Conservation (phyloP, 2,113 vertebrate genomes). For the Axis porcinus region DNA sequence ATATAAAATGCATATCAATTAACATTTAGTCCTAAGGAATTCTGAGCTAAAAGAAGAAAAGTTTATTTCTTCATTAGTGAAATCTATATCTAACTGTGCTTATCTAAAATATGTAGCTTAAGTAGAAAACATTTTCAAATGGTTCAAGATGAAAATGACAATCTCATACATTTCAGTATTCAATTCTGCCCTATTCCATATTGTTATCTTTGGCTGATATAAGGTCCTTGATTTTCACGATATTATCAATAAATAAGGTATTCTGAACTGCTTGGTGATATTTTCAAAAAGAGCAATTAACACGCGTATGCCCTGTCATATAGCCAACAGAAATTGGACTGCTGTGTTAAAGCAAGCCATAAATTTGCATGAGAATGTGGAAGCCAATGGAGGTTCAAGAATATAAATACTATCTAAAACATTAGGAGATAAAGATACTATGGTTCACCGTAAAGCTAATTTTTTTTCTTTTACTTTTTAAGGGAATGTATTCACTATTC, state of each 20-base stretch:
- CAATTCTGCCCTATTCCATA: constrained; percentile 23
- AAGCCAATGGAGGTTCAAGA: neutral
- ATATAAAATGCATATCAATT: constrained; percentile 55
- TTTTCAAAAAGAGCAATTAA: constrained; percentile 48
- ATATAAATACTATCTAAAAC: neutral
- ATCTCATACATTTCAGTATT: constrained; percentile 32
- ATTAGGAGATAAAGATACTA: neutral
- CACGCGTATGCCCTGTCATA: constrained; percentile 16
- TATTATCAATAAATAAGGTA: constrained; percentile 70
- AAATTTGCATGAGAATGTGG: constrained; percentile 36
- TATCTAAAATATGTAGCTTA: constrained; percentile 51
- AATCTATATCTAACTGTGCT: constrained; percentile 49
- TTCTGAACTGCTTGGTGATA: constrained; percentile 65
- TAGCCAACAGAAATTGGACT: neutral
- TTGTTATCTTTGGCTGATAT: constrained; percentile 47
- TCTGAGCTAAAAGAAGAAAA: constrained; percentile 19
- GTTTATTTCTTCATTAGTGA: neutral
- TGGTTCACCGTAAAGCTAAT: neutral
- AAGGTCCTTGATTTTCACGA: constrained; percentile 57
- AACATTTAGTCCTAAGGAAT: constrained; percentile 48
- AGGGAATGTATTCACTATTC: neutral
- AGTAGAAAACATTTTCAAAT: constrained; percentile 37
- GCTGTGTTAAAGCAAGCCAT: neutral
- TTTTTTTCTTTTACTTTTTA: constrained; percentile 17
- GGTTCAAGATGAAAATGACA: constrained; percentile 29